Percentiles rank a stretch among this genome's conserved stretches.
These are phyloP conservation scores for Acromyrmex heyeri DNA, from an alignment of 1,140 invertebrate species.

Conservation along the genomic window DNA sequence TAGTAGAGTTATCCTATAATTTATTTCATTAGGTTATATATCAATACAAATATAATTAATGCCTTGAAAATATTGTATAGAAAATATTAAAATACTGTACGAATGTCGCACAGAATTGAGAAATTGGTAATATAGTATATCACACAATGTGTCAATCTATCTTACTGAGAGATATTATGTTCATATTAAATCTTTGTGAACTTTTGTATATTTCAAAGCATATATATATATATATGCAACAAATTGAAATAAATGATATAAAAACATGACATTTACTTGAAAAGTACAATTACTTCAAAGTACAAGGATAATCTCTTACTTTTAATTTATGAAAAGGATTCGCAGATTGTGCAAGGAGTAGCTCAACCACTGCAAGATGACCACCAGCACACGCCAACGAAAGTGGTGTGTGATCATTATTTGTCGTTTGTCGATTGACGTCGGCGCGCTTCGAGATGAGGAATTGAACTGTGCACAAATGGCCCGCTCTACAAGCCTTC, in stretches of 20 bases:
- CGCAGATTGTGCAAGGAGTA: slow-evolving; percentile 95
- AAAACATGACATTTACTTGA: neutral
- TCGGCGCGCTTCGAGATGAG: slow-evolving; percentile 97
- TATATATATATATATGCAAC: neutral
- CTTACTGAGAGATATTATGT: neutral
- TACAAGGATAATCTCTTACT: slow-evolving; percentile 82
- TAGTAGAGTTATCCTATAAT: slow-evolving; percentile 97
- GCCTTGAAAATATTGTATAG: neutral
- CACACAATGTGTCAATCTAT: neutral
- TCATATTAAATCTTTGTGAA: neutral
- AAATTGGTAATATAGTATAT: neutral
- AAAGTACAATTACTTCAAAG: neutral
- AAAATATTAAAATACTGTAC: neutral
- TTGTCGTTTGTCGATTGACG: slow-evolving; percentile 97
- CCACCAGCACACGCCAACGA: slow-evolving; percentile 99
- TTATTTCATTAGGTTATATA: slow-evolving; percentile 9
- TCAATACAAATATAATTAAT: neutral
- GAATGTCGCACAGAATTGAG: neutral
- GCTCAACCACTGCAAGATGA: slow-evolving; percentile 96
- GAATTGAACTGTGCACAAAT: slow-evolving; percentile 99
- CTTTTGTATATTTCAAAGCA: neutral
- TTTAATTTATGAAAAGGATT: slow-evolving; percentile 98
- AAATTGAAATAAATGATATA: neutral
- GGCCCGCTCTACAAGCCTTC: slow-evolving; percentile 99
- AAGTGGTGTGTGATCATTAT: slow-evolving; percentile 99